These are phyloP conservation scores for Mustela lutreola DNA, from an alignment of 2,113 vertebrate species.

Conservation along the genomic window DNA sequence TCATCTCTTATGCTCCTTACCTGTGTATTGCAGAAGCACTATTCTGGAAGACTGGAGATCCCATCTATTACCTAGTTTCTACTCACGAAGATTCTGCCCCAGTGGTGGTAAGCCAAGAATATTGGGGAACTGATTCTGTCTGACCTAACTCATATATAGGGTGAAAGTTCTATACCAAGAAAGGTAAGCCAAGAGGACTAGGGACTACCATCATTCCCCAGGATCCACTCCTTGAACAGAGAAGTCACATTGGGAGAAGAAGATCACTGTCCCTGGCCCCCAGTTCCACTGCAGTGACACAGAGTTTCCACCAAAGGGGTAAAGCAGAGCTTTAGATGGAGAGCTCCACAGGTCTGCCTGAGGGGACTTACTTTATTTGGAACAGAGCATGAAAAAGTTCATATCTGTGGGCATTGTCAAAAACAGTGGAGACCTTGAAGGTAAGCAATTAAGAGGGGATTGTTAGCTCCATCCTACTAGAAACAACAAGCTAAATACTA, in stretches of 20 bases:
- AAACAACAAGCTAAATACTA: background rate
- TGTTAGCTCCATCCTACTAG: background rate
- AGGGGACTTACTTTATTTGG: slow-evolving; percentile 7
- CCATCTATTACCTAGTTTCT: background rate
- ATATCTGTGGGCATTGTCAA: background rate
- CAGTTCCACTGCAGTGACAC: background rate
- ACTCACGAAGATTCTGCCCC: background rate
- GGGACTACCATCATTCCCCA: background rate
- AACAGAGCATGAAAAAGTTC: background rate
- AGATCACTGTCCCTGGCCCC: background rate
- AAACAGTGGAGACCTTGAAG: background rate
- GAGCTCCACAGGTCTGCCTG: background rate
- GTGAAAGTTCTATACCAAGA: background rate
- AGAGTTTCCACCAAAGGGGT: background rate
- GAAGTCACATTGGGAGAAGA: background rate
- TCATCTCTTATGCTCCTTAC: background rate
- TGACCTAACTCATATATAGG: background rate
- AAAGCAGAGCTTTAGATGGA: background rate
- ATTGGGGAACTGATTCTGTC: background rate
- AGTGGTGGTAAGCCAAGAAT: background rate
- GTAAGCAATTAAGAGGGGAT: background rate
- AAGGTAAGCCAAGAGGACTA: background rate
- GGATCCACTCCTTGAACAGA: background rate
- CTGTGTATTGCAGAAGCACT: background rate
- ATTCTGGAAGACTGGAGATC: background rate